phyloP scores from a whole-genome alignment of 2,113 vertebrate genomes.

The Mastomys natalensis region DNA sequence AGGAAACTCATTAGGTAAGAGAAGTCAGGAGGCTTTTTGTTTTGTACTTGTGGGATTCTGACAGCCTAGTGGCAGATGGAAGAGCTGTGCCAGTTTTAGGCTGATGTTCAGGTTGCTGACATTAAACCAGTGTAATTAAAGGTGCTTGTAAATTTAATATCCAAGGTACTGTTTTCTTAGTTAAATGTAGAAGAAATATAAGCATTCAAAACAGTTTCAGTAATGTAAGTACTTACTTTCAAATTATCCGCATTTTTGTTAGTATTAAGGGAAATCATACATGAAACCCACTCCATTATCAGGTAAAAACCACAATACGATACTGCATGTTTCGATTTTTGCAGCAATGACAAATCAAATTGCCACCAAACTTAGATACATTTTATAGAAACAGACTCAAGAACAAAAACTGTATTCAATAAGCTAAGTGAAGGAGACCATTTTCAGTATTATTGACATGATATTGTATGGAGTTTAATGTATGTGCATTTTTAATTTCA shows the following conservation, averaged over 20 bases:
- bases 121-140: constrained; percentile 54
- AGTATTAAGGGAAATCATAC: constrained; percentile 31
- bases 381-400: neutral
- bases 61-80: neutral
- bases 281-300: constrained; percentile 16
- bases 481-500: constrained; percentile 87
- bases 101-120: neutral
- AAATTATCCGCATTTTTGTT: constrained; percentile 31
- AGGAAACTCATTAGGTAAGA: constrained; percentile 50
- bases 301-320: neutral
- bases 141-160: constrained; percentile 51
- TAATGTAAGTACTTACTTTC: neutral
- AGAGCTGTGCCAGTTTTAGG: constrained; percentile 44
- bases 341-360: too few species aligned
- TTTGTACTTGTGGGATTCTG: constrained; percentile 35
- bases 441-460: constrained; percentile 32
- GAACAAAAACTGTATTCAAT: constrained; percentile 10
- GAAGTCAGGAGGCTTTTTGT: neutral
- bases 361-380: too few species aligned
- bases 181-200: constrained; percentile 52
- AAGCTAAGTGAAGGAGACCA: neutral
- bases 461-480: constrained; percentile 68
- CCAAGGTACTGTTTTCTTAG: constrained; percentile 9
- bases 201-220: constrained; percentile 8
- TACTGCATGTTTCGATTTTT: too few species aligned